These are phyloP conservation scores for Hiodon alosoides DNA, from an alignment of 2,113 vertebrate genomes.

Conservation along the genomic window DNA sequence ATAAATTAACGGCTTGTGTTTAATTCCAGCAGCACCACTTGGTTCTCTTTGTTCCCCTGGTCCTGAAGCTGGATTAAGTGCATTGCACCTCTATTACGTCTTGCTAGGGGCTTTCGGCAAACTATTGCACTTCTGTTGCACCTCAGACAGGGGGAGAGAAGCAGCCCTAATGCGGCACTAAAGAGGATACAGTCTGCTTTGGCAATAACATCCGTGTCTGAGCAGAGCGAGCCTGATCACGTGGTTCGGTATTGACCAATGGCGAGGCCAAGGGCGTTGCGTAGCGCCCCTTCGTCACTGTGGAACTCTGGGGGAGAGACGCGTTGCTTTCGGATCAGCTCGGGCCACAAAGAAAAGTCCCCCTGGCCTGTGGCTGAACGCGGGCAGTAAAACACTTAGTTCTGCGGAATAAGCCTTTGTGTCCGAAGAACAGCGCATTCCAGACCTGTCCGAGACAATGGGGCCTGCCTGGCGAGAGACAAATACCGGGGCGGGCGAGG, in stretches of 20 bases:
- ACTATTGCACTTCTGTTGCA: conserved; percentile 19
- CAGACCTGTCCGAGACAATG: conserved; percentile 21
- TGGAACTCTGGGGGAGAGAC: not conserved
- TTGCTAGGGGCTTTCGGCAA: not conserved
- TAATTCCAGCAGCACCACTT: not conserved
- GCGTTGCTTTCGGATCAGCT: not conserved
- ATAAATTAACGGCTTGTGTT: conserved; percentile 5
- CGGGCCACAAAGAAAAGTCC: not conserved
- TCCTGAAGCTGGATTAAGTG: not conserved
- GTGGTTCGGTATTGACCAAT: not conserved
- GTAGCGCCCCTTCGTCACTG: not conserved
- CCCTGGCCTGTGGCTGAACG: not conserved
- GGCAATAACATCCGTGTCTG: conserved; percentile 10
- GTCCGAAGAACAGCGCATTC: not conserved
- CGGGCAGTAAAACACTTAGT: conserved; percentile 20
- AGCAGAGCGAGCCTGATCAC: not conserved
- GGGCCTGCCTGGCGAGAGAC: conserved; percentile 22
- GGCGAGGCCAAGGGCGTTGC: not conserved
- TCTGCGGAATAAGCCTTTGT: conserved; percentile 18
- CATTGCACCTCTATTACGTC: conserved; percentile 8
- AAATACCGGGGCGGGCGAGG: conserved; percentile 1
- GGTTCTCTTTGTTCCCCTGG: not conserved
- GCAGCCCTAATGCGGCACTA: not conserved
- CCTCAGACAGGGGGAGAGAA: not conserved
- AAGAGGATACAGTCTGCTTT: not conserved